A percentile compares a stretch with the other conserved stretches of the same genome.
These are phyloP conservation scores for Drosophila sproati DNA, from an alignment of 1,140 invertebrate species.

Conservation along the genomic window DNA sequence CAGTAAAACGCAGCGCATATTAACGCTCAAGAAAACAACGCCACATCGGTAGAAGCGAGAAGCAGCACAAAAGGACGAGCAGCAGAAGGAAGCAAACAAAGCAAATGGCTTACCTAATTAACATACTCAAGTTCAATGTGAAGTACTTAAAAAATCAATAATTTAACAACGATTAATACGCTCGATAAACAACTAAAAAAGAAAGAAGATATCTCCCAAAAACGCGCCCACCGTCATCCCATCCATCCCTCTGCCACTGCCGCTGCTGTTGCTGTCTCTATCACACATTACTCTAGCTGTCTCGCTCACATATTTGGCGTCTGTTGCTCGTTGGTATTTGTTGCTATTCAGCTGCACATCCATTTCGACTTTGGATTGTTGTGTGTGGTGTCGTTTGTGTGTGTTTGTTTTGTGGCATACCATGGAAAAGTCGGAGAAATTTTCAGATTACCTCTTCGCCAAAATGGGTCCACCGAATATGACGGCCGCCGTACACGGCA, in stretches of 20 bases:
- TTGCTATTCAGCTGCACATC: constrained; percentile 16
- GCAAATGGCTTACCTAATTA: constrained; percentile 82
- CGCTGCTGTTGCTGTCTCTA: background rate
- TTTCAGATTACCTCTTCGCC: constrained; percentile 91
- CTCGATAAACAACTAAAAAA: background rate
- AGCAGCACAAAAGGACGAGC: background rate
- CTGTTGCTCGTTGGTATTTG: constrained; percentile 21
- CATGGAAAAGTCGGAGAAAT: constrained; percentile 86
- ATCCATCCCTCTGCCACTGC: background rate
- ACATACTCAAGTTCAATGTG: constrained; percentile 84
- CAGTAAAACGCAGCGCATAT: constrained; percentile 36
- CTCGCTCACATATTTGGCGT: constrained; percentile 9
- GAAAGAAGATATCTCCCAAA: background rate
- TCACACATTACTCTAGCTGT: background rate
- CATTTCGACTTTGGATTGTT: too few relatives aligned
- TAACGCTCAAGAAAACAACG: constrained; percentile 69
- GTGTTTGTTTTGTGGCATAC: constrained; percentile 31
- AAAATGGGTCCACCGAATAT: constrained; percentile 88
- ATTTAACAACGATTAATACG: constrained; percentile 28
- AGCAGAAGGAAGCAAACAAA: constrained; percentile 5
- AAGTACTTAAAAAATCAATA: constrained; percentile 84
- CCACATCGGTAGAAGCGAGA: constrained; percentile 74
- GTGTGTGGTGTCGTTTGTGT: constrained; percentile 1
- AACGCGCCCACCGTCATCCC: constrained; percentile 3
- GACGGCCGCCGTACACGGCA: constrained; percentile 85